A percentile compares a stretch with the other conserved stretches of the same genome.
Conservation (phyloP, 2,113 vertebrate species). For the Cavia porcellus region DNA sequence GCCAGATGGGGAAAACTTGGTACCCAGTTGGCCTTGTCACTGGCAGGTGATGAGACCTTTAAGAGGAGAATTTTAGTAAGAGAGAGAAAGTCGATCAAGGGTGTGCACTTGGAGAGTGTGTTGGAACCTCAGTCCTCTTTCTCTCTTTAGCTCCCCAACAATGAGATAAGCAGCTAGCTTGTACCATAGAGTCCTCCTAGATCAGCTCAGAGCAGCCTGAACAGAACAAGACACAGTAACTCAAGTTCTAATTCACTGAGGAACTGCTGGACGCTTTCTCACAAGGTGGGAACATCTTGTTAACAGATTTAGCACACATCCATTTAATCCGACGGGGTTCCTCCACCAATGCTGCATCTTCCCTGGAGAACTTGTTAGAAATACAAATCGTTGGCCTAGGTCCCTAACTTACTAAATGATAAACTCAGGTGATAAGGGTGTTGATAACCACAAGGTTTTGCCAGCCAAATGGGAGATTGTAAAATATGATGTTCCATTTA, state of each 20-base stretch:
- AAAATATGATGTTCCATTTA: too few species aligned
- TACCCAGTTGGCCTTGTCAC: not conserved
- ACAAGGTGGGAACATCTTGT: not conserved
- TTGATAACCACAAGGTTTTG: not conserved
- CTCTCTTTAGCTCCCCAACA: too few species aligned
- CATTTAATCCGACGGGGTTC: not conserved
- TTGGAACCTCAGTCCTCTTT: too few species aligned
- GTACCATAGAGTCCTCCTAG: too few species aligned
- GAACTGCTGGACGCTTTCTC: not conserved
- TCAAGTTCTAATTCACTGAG: not conserved
- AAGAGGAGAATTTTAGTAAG: not conserved
- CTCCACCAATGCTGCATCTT: not conserved
- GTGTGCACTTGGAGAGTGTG: not conserved
- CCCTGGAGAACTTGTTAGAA: not conserved
- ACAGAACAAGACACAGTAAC: not conserved
- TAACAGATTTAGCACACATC: not conserved
- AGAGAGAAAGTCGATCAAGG: too few species aligned
- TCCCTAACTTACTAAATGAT: too few species aligned
- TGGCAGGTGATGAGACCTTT: not conserved
- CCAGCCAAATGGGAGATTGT: not conserved
- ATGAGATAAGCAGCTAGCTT: too few species aligned
- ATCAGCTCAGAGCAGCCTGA: not conserved
- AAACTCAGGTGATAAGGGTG: not conserved
- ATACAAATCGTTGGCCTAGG: not conserved
- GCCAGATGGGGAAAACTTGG: not conserved